Base-by-base conservation (phyloP, 2,113 vertebrate genomes). In the Taurulus bubalis region DNA sequence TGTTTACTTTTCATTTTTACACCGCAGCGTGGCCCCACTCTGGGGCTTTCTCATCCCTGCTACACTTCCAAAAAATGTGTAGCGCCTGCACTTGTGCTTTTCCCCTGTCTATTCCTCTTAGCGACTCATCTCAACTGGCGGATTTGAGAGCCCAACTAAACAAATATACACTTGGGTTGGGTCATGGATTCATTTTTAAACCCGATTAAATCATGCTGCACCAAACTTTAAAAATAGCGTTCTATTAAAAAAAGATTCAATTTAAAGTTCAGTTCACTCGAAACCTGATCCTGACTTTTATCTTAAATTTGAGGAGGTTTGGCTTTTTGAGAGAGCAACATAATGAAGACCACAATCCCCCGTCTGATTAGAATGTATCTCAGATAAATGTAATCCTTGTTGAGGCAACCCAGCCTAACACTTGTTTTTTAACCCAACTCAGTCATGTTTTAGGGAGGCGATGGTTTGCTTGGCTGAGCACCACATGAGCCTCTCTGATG, bases 1-100 rank as follows among this genome's bases (percentile, higher is more conserved):
- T 86, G 89, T 93, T 93, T 93, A 79, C 79, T 89, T 92, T 91
- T 84, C 83, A 84, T 84, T 89, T 91, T 80, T 89, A 79, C 92
- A 79, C 77, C 10, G 40, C 3, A 42, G 68, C 88, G 69, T 62
- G 76, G 78, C 64, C 69, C 32, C 18, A 87, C 84, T 89, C 75
- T 68, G 62, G 82, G 68, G 81, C 79, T 82, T 26, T 62, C 71
- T 81, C 73, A 72, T 88, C 69, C 72, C 77, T 28, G 75, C 73
- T 75, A 82, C 76, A 82, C 74, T 78, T 85, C 80, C 56, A 53
- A 72, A 53, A 74, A 87, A 87, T 79, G 60, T 81, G 80, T 83
- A 58, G 68, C 2, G 45, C 79, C 74, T 85, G 83, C 71, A 59
- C 81, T 86, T 55, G 30, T 66, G 77, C 82, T 86, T 82, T 75